Percentiles rank a stretch among this genome's conserved stretches.
phyloP scores from a whole-genome alignment of 1,140 invertebrate species.

The Drosophila obscura region DNA sequence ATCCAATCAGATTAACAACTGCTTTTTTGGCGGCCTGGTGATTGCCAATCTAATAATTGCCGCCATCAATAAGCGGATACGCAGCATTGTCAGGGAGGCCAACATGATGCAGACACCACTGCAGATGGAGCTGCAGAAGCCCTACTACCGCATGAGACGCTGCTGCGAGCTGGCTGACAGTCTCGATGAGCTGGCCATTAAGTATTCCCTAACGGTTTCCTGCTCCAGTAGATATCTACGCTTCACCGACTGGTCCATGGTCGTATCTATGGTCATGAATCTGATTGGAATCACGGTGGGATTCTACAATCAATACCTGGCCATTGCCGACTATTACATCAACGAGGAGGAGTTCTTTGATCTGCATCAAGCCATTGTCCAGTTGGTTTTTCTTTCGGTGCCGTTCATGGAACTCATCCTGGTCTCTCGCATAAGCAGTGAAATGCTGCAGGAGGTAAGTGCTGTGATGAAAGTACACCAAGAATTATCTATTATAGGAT shows the following conservation, averaged over 20 bases:
- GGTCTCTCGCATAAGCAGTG: constrained; percentile 45
- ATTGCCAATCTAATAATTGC: constrained; percentile 38
- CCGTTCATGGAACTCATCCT: constrained; percentile 63
- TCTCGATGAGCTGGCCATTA: constrained; percentile 59
- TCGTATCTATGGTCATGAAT: constrained; percentile 57
- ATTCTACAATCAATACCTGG: constrained; percentile 64
- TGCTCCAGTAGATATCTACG: constrained; percentile 43
- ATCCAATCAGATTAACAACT: constrained; percentile 63
- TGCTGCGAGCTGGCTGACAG: constrained; percentile 71
- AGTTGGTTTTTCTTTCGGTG: constrained; percentile 61
- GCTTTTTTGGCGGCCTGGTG: constrained; percentile 62
- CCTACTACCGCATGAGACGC: constrained; percentile 71
- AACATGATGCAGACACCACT: constrained; percentile 56
- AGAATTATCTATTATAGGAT: not conserved
- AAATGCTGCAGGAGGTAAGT: constrained; percentile 48
- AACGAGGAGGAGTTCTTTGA: constrained; percentile 61
- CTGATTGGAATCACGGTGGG: constrained; percentile 63
- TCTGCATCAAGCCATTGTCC: constrained; percentile 39
- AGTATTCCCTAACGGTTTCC: constrained; percentile 22
- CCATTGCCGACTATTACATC: constrained; percentile 62
- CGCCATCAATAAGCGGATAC: constrained; percentile 47
- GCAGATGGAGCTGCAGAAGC: constrained; percentile 61
- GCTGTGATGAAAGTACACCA: not conserved
- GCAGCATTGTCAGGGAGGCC: constrained; percentile 44
- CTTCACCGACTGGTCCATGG: constrained; percentile 46